Percentiles rank a stretch among this genome's conserved stretches.
Conservation (phyloP, 2,888 invertebrate genomes). For the Rhimphoctona megacephalus region DNA sequence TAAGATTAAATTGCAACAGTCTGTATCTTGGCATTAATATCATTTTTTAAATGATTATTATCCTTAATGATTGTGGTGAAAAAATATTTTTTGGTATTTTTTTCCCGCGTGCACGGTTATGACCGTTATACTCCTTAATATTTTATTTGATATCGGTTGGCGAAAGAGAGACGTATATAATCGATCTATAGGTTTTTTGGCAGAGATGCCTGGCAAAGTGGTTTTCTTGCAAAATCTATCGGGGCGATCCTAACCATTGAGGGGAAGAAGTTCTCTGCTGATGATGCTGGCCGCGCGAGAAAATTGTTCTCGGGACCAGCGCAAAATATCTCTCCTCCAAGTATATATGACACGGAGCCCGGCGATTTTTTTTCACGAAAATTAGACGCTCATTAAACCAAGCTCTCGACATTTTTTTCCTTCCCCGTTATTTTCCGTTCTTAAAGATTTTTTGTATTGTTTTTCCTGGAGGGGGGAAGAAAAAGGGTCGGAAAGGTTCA, state of each 20-base stretch:
- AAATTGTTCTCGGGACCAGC: slow-evolving; percentile 59
- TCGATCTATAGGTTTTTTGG: slow-evolving; percentile 49
- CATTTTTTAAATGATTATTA: slow-evolving; percentile 5
- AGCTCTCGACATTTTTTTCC: slow-evolving; percentile 67
- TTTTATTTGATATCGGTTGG: slow-evolving; percentile 35
- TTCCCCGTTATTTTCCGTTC: slow-evolving; percentile 67
- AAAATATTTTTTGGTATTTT: not conserved
- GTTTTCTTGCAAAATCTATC: slow-evolving; percentile 66
- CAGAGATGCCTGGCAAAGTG: slow-evolving; percentile 51
- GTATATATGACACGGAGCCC: slow-evolving; percentile 72
- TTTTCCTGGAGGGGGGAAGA: slow-evolving; percentile 14
- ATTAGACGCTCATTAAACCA: slow-evolving; percentile 77
- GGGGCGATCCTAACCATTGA: slow-evolving; percentile 63
- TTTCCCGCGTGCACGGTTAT: not conserved
- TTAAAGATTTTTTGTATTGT: slow-evolving; percentile 24
- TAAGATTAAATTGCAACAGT: not conserved
- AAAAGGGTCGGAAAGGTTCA: slow-evolving; percentile 54
- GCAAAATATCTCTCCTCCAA: slow-evolving; percentile 53
- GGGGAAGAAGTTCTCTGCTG: slow-evolving; percentile 25
- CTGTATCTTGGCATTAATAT: not conserved
- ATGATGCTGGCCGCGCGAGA: slow-evolving; percentile 65
- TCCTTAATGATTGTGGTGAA: slow-evolving; percentile 19
- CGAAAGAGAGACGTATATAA: slow-evolving; percentile 44
- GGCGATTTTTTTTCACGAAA: slow-evolving; percentile 71
- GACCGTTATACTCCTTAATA: not conserved